A percentile compares a stretch with the other conserved stretches of the same genome.
phyloP scores from a whole-genome alignment of 2,888 invertebrate genomes.

The Ceratothoa steindachneri region DNA sequence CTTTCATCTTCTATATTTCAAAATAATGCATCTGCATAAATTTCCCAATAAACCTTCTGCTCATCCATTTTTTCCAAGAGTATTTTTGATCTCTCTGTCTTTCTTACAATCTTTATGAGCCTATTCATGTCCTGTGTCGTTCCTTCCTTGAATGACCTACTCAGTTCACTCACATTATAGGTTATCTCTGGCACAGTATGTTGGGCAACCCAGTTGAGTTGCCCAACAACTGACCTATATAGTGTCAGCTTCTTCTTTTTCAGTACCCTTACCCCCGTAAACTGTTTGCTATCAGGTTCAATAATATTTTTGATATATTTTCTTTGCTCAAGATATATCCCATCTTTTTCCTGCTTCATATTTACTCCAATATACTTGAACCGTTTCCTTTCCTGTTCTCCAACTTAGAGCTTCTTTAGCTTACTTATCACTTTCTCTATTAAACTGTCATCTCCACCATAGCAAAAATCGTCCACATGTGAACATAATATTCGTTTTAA shows the following conservation, averaged over 20 bases:
- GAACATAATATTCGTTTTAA: neutral
- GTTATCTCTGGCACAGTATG: neutral
- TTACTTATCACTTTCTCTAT: neutral
- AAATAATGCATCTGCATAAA: neutral
- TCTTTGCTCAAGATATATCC: neutral
- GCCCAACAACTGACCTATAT: too few species aligned
- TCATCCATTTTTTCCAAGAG: neutral
- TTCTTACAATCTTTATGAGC: neutral
- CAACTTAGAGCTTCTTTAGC: neutral
- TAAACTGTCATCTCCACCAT: neutral
- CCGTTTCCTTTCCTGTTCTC: neutral
- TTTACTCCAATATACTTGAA: neutral
- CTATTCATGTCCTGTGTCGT: neutral
- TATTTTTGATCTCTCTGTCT: neutral
- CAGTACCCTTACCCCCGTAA: neutral
- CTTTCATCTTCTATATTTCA: too few species aligned
- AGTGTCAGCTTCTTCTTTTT: neutral
- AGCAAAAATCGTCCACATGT: neutral
- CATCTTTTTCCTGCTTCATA: neutral
- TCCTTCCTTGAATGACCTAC: neutral
- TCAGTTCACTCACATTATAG: neutral
- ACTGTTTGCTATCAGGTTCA: neutral
- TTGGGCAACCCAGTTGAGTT: neutral
- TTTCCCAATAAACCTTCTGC: neutral
- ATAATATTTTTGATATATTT: neutral